Evolutionary conservation across 2,113 vertebrate genomes (phyloP).

Genomic region (Bubalus kerabau): DNA sequence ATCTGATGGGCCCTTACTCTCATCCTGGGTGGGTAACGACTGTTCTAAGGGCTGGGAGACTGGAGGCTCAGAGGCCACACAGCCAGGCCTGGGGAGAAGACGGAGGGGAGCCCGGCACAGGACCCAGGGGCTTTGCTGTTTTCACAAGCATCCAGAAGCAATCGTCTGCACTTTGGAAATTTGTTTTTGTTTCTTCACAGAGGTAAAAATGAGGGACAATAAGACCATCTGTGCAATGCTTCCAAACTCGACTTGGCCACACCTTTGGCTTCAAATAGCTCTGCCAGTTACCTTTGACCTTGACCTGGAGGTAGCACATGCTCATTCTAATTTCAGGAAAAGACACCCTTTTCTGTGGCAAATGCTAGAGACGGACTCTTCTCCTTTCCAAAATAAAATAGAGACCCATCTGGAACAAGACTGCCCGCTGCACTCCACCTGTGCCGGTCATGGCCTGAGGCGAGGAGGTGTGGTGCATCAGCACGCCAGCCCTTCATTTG

Average conservation of each 20-base stretch:
- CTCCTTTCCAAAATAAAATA: neutral
- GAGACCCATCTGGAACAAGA: neutral
- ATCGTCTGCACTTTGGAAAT: neutral
- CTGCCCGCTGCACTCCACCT: accelerated
- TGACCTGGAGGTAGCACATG: neutral
- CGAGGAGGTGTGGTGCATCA: accelerated
- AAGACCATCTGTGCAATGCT: neutral
- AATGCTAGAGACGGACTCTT: neutral
- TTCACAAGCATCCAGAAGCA: neutral
- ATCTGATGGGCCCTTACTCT: neutral
- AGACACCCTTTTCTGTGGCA: neutral
- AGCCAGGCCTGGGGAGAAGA: no score
- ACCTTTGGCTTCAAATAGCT: neutral
- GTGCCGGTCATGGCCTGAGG: neutral
- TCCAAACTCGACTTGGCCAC: neutral
- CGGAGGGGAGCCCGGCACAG: neutral
- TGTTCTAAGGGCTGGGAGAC: neutral
- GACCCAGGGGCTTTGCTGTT: neutral
- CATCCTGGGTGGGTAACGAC: accelerated
- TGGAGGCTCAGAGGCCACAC: neutral
- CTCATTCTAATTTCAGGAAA: neutral
- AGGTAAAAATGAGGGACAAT: neutral
- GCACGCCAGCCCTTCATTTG: accelerated
- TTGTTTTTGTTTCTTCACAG: neutral
- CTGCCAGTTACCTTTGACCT: neutral